These are phyloP conservation scores for Psittacula cyanocephala DNA, from an alignment of 2,113 vertebrate species.

Conservation along the genomic window DNA sequence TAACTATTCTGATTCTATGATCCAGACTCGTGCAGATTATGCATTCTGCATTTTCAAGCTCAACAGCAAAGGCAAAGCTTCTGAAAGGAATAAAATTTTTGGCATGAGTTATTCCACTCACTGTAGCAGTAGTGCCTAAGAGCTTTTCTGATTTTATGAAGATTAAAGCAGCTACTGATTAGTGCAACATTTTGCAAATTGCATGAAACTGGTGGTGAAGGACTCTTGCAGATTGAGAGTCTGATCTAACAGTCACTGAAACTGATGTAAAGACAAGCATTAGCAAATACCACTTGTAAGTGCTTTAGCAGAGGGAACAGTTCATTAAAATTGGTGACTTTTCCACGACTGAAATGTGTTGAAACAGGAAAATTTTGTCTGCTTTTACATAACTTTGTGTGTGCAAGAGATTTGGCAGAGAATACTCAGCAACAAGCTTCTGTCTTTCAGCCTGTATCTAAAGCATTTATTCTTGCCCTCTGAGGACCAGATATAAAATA, in stretches of 20 bases:
- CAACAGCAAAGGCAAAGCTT: not conserved
- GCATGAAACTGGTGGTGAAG: conserved; percentile 21
- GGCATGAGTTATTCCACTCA: not conserved
- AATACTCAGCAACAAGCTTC: not conserved
- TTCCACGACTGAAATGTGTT: not conserved
- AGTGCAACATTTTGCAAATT: conserved; percentile 3
- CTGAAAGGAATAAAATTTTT: not conserved
- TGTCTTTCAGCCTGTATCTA: not conserved
- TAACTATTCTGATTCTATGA: too few relatives aligned
- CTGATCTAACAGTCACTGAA: not conserved
- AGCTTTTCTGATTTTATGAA: conserved; percentile 20
- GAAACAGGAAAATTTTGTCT: not conserved
- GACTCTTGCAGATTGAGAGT: not conserved
- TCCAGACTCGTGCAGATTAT: not conserved
- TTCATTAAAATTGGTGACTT: conserved; percentile 2
- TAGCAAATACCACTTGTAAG: conserved; percentile 1
- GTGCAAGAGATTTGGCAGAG: not conserved
- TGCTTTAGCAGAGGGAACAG: conserved; percentile 4
- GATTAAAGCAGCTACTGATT: conserved; percentile 40
- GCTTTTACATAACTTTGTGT: not conserved
- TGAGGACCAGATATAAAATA: not conserved
- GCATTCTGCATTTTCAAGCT: not conserved
- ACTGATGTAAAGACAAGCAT: not conserved
- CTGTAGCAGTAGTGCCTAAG: not conserved
- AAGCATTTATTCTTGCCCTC: not conserved